Conservation (phyloP, 2,797 vertebrate species). For the Cyprinodon diabolis region DNA sequence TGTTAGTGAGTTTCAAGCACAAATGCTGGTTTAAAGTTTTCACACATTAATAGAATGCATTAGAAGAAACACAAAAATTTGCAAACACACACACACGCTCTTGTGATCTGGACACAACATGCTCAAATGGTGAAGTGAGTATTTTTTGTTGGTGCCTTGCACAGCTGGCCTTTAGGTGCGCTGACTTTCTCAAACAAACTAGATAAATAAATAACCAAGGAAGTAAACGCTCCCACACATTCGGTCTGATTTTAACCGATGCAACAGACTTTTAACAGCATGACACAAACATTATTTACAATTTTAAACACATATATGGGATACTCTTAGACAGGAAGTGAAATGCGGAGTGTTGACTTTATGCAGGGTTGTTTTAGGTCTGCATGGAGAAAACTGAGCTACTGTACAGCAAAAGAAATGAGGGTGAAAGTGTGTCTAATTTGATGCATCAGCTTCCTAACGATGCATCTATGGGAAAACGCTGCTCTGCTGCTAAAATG, state of each 20-base stretch:
- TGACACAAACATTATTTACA: slow-evolving; percentile 2
- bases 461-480: slow-evolving; percentile 23
- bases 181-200: slow-evolving; percentile 42
- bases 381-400: slow-evolving; percentile 25
- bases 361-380: slow-evolving; percentile 26
- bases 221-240: slow-evolving; percentile 28
- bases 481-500: slow-evolving; percentile 17
- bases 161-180: slow-evolving; percentile 77
- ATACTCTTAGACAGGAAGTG: neutral
- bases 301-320: neutral
- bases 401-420: slow-evolving; percentile 11
- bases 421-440: slow-evolving; percentile 18
- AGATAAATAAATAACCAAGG: neutral
- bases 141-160: slow-evolving; percentile 57
- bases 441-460: neutral
- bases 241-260: slow-evolving; percentile 21
- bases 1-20: slow-evolving; percentile 88
- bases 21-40: slow-evolving; percentile 81
- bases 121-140: slow-evolving; percentile 88
- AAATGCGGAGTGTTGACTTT: slow-evolving; percentile 29
- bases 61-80: slow-evolving; percentile 75
- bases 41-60: slow-evolving; percentile 81
- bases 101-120: slow-evolving; percentile 96
- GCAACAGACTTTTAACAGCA: neutral
- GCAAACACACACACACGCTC: slow-evolving; percentile 53